These are phyloP conservation scores for Microchirus variegatus DNA, from an alignment of 2,797 vertebrate genomes.

Conservation along the genomic window DNA sequence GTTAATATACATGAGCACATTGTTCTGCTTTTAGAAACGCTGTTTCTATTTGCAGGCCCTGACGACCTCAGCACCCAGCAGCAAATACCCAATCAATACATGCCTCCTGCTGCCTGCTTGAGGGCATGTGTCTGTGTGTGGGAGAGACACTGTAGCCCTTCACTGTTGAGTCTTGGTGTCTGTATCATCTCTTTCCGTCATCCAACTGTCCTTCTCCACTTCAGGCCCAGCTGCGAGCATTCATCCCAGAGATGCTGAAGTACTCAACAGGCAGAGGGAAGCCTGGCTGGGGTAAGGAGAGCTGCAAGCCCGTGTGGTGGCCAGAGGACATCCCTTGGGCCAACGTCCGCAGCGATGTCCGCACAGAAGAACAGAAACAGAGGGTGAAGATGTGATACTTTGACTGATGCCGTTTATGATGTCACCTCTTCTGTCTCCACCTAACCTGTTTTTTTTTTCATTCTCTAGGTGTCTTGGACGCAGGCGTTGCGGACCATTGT, in stretches of 20 bases:
- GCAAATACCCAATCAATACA: conserved; percentile 64
- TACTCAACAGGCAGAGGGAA: conserved; percentile 98
- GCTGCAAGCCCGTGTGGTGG: conserved; percentile 99
- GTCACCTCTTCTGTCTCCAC: background rate
- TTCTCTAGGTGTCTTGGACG: conserved; percentile 94
- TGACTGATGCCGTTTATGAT: background rate
- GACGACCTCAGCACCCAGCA: conserved; percentile 54
- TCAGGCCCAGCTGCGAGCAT: conserved; percentile 96
- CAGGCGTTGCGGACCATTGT: conserved; percentile 96
- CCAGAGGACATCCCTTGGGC: conserved; percentile 99
- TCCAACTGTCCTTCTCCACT: conserved; percentile 6
- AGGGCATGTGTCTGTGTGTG: conserved; percentile 44
- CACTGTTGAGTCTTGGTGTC: conserved; percentile 11
- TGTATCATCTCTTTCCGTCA: background rate
- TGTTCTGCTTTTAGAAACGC: conserved; percentile 62
- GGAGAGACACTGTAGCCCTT: conserved; percentile 22
- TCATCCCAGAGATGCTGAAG: conserved; percentile 99
- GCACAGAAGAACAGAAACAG: conserved; percentile 97
- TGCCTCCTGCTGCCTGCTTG: conserved; percentile 48
- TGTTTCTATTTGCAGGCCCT: conserved; percentile 65
- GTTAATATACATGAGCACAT: conserved; percentile 57
- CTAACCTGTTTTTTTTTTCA: background rate
- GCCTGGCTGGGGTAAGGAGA: conserved; percentile 99
- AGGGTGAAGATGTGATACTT: conserved; percentile 77
- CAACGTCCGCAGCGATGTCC: conserved; percentile 97